A percentile compares a stretch with the other conserved stretches of the same genome.
phyloP scores from a whole-genome alignment of 2,113 vertebrate species.

The Pholis gunnellus region DNA sequence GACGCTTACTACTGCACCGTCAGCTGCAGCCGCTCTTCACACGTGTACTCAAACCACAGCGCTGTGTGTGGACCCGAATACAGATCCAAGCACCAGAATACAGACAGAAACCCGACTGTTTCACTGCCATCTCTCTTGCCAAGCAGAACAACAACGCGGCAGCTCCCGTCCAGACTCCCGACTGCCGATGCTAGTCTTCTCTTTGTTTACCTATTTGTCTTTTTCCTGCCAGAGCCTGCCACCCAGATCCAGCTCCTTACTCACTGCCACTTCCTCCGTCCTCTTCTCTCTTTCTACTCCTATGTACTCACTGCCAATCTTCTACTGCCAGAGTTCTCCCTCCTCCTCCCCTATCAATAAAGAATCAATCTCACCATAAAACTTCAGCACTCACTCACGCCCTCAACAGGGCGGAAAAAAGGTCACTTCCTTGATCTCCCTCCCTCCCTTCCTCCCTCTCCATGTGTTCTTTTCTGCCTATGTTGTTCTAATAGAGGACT shows the following conservation, averaged over 20 bases:
- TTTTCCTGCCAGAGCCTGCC: constrained; percentile 15
- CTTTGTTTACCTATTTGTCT: background rate
- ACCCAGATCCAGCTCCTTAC: constrained; percentile 51
- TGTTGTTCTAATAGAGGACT: constrained; percentile 64
- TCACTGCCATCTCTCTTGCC: constrained; percentile 20
- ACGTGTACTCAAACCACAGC: constrained; percentile 37
- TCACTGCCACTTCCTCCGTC: constrained; percentile 58
- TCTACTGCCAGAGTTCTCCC: constrained; percentile 19
- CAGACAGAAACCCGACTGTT: constrained; percentile 40
- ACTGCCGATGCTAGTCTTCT: constrained; percentile 5
- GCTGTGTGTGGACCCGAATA: constrained; percentile 2
- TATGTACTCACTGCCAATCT: constrained; percentile 59
- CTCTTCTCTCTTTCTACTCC: constrained; percentile 23
- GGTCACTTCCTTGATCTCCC: constrained; percentile 7
- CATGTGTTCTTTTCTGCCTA: constrained; percentile 45
- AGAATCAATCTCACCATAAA: constrained; percentile 49
- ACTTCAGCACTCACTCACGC: constrained; percentile 15
- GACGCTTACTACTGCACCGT: constrained; percentile 45
- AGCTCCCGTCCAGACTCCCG: constrained; percentile 34
- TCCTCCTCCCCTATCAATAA: constrained; percentile 22
- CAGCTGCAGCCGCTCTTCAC: constrained; percentile 43
- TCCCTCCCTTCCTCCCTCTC: background rate
- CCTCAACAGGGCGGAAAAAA: constrained; percentile 33
- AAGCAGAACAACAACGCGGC: constrained; percentile 41
- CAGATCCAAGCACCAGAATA: background rate